Evolutionary conservation across 2,797 vertebrate species (phyloP), one percentile per base, ranked within the genome.

Genomic region (Acipenser transmontanus): DNA sequence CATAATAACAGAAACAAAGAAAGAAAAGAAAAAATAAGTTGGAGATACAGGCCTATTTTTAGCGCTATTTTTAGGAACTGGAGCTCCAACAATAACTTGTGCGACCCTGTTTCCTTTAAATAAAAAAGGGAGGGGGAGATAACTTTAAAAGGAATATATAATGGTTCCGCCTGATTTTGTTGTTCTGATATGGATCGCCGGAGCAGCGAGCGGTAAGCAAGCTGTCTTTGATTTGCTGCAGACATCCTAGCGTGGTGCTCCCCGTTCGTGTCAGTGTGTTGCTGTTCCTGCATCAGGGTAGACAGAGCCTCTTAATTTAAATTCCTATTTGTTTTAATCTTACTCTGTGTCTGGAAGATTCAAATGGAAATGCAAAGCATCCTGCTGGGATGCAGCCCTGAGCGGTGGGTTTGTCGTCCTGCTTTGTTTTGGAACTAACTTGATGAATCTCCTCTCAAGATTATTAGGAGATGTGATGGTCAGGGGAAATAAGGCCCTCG

Each of bases 321-420:
- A 95, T 93, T 93, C 93, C 90, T 93, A 94, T 96, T 97, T 96
- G 93, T 94, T 97, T 97, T 96, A 95, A 98, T 97, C 94, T 96
- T 91, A 90, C 87, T 78, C 77, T 83, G 80, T 83, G 89, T 95
- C 91, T 92, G 88, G 87, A 93, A 93, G 91, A 93, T 88, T 86
- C 88, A 86, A 81, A 88, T 83, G 79, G 89, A 88, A 86, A 85
- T 87, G 80, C 80, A 78, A 74, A 78, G 85, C 34, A 82, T 83
- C 84, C 88, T 75, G 87, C 91, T 88, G 86, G 9, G 78, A 85
- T 73, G 79, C 80, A 80, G 79, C 12, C 76, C 81, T 78, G 66
- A 81, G 83, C 82, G 87, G 81, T 85, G 77, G 82, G 75, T 71
- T 57, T 50, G 47, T 60, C 70, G 71, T 70, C 68, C 78, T 80